phyloP scores from a whole-genome alignment of 2,888 invertebrate genomes.

The Phyto melanocephala region DNA sequence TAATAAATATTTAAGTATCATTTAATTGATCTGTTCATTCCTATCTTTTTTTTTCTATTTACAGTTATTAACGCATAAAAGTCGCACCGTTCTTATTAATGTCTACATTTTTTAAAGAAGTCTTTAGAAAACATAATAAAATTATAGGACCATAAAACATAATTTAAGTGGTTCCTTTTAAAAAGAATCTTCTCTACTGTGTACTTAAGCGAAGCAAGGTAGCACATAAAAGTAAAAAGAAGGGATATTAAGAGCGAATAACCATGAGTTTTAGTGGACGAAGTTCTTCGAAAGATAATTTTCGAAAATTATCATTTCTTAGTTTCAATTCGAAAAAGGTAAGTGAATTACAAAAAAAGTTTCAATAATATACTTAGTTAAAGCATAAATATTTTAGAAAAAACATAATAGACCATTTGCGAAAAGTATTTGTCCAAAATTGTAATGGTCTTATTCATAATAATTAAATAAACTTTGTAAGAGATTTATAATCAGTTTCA shows the following conservation, averaged over 20 bases:
- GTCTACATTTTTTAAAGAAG: conserved; percentile 74
- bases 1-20: not conserved
- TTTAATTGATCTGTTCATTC: conserved; percentile 31
- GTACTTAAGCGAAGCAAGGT: not conserved
- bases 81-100: conserved; percentile 67
- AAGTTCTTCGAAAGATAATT: conserved; percentile 77
- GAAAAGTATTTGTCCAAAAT: too few species aligned
- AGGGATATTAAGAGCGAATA: too few species aligned
- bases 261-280: conserved; percentile 76
- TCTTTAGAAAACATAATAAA: conserved; percentile 64
- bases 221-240: not conserved
- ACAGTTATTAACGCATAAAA: conserved; percentile 64
- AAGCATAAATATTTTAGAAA: too few species aligned
- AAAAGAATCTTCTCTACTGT: not conserved
- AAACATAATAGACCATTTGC: too few species aligned
- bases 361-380: too few species aligned
- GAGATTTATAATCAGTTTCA: too few species aligned
- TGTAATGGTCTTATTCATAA: too few species aligned
- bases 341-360: conserved; percentile 65
- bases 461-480: too few species aligned
- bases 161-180: not conserved
- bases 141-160: conserved; percentile 60
- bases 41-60: conserved; percentile 57
- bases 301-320: conserved; percentile 86
- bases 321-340: conserved; percentile 83